Conservation (phyloP, 64 coral and sea anemone genomes). For the Platygyra sinensis region DNA sequence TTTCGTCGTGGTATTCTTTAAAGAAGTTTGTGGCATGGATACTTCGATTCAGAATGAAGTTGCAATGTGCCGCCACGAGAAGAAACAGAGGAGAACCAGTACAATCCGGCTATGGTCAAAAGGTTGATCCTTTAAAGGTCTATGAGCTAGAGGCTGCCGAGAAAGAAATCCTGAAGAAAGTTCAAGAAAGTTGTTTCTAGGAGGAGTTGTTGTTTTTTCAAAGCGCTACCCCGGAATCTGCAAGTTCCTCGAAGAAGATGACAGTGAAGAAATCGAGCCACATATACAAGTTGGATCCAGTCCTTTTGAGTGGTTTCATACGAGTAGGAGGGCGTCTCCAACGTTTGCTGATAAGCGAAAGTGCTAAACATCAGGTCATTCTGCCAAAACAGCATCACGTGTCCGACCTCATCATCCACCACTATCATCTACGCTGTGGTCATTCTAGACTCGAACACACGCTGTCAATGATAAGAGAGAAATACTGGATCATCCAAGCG, state of each 20-base stretch:
- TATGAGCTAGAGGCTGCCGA: constrained; percentile 40
- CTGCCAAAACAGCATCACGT: constrained; percentile 45
- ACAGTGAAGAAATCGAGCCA: constrained; percentile 11
- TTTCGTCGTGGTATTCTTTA: constrained; percentile 20
- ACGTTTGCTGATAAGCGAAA: constrained; percentile 5
- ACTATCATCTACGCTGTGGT: constrained; percentile 37
- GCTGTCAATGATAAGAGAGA: constrained; percentile 34
- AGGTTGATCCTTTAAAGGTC: constrained; percentile 40
- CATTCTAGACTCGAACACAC: constrained; percentile 57
- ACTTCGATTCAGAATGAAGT: constrained; percentile 11
- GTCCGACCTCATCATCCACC: constrained; percentile 22
- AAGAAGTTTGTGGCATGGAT: constrained; percentile 41
- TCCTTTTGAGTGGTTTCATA: neutral
- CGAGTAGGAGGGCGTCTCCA: constrained; percentile 40
- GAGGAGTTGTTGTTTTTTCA: constrained; percentile 40
- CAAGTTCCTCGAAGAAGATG: neutral
- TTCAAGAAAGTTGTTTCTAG: constrained; percentile 38
- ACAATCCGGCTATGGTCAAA: neutral
- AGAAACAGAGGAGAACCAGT: neutral
- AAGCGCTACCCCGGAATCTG: neutral
- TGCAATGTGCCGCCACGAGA: neutral
- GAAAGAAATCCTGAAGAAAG: constrained; percentile 52
- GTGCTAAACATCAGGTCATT: constrained; percentile 42
- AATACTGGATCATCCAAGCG: constrained; percentile 21
- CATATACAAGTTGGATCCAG: constrained; percentile 29